These are phyloP conservation scores for Copsychus sechellarum DNA, from an alignment of 2,113 vertebrate species.

Conservation along the genomic window DNA sequence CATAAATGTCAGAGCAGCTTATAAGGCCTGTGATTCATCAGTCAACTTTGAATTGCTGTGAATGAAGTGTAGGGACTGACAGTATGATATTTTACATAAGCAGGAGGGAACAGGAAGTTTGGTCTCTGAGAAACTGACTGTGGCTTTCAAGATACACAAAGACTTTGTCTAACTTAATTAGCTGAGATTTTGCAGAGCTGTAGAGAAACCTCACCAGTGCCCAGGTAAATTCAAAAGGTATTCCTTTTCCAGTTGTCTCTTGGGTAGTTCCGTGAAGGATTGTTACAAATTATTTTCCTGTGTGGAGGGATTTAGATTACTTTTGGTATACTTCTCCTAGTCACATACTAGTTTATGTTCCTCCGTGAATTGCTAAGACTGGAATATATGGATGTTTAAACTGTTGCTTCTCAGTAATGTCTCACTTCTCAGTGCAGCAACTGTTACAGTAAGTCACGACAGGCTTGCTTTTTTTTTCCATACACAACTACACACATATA, in stretches of 20 bases:
- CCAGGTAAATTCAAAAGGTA: background rate
- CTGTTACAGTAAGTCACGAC: background rate
- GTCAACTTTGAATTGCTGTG: constrained; percentile 28
- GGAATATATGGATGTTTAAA: background rate
- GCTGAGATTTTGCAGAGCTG: background rate
- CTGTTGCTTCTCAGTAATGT: background rate
- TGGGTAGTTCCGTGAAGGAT: background rate
- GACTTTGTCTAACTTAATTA: background rate
- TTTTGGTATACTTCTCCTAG: background rate
- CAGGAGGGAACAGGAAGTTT: constrained; percentile 14
- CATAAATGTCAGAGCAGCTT: constrained; percentile 58
- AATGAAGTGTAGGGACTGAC: constrained; percentile 46
- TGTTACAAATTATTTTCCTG: background rate
- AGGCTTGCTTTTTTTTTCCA: background rate
- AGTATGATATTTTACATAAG: constrained; percentile 18
- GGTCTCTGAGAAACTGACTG: background rate
- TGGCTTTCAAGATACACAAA: background rate
- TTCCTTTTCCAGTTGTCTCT: background rate
- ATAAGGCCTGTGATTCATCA: constrained; percentile 55
- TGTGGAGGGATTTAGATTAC: background rate
- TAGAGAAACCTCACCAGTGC: background rate
- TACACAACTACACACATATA: background rate
- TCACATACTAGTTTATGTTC: background rate
- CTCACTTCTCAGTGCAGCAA: background rate
- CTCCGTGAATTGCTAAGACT: background rate